Base-by-base conservation (phyloP, 92 coral and sea anemone genomes). In the Siderastrea radians region DNA sequence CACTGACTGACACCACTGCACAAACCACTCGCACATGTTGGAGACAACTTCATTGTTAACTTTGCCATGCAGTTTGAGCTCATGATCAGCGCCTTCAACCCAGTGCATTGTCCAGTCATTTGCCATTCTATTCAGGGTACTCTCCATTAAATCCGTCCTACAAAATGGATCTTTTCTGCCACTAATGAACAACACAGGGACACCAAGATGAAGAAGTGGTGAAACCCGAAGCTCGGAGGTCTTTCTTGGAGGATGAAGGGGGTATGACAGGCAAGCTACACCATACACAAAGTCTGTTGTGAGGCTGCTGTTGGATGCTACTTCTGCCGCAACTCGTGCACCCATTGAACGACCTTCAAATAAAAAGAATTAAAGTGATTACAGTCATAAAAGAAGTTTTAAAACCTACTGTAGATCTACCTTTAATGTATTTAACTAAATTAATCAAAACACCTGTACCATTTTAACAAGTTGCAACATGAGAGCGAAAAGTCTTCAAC, bases 301-400 rank as follows among this genome's bases (percentile, higher is more conserved):
- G 45, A 97, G 95, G 55, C 86, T 80, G 80, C 96, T 91, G 62
- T 86, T 81, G 47, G 99, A 93, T 7, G 96, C 99, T 19, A 97
- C 90, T 80, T 97, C 99, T 15, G 96, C 99, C 6, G 99, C 99
- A 66, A 95, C 99, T 57, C 99, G 88, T n/a, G 98, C 99, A n/a
- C 99, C 99, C 98, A 97, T 97, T 49, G 99, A 97, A 43, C 98
- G 92, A 10, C 99, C 99, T 97, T 45, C 57, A 82, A 45, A 10
- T 4, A 15, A 55, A 43, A 15, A 45, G 67, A 68, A 11, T 10
- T 15, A 12, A 14, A 13, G 44, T 0, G 10, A 49, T 79, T 4
- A 44, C 71, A 5, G 3, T 62, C 46, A 46, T 46, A 45, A 14
- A 46, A 62, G 53, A 14, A 44, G 54, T 5, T 16, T 16, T 19